Evolutionary conservation across 2,797 vertebrate species (phyloP).

Genomic region (Poecilia picta): DNA sequence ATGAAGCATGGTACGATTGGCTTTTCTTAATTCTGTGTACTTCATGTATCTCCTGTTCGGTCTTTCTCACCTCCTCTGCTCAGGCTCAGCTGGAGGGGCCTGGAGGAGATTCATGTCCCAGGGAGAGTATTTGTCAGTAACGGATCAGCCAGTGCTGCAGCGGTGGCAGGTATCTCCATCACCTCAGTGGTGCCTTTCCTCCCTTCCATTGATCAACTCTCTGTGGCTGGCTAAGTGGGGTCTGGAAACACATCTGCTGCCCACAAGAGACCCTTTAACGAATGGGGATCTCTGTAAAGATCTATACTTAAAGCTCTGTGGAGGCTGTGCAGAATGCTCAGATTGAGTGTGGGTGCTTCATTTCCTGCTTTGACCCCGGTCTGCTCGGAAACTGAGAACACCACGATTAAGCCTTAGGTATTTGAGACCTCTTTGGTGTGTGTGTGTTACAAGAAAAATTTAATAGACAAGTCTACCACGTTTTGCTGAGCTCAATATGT

Average conservation of each 20-base stretch:
- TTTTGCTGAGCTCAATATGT: slow-evolving; percentile 26
- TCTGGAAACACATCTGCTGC: slow-evolving; percentile 62
- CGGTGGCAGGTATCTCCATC: slow-evolving; percentile 78
- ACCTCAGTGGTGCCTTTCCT: slow-evolving; percentile 63
- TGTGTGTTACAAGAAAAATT: not conserved
- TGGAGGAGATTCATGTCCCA: slow-evolving; percentile 69
- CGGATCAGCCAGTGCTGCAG: slow-evolving; percentile 66
- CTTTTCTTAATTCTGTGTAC: slow-evolving; percentile 39
- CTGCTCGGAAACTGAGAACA: slow-evolving; percentile 5
- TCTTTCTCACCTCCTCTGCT: slow-evolving; percentile 42
- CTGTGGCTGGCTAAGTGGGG: slow-evolving; percentile 61
- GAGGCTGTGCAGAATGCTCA: slow-evolving; percentile 44
- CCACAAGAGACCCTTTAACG: slow-evolving; percentile 54
- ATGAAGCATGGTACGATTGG: slow-evolving; percentile 15
- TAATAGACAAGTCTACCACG: not conserved
- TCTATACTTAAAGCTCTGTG: slow-evolving; percentile 50
- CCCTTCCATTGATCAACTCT: slow-evolving; percentile 70
- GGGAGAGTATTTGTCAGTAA: slow-evolving; percentile 78
- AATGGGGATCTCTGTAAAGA: slow-evolving; percentile 43
- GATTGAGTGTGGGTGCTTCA: slow-evolving; percentile 34
- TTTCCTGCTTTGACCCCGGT: slow-evolving; percentile 36
- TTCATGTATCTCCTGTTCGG: slow-evolving; percentile 32
- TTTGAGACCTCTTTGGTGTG: slow-evolving; percentile 6
- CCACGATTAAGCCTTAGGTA: slow-evolving; percentile 11
- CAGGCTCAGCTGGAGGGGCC: slow-evolving; percentile 50